Evolutionary conservation across 2,888 invertebrate genomes (phyloP).

Genomic region (Ophion obscuratus): DNA sequence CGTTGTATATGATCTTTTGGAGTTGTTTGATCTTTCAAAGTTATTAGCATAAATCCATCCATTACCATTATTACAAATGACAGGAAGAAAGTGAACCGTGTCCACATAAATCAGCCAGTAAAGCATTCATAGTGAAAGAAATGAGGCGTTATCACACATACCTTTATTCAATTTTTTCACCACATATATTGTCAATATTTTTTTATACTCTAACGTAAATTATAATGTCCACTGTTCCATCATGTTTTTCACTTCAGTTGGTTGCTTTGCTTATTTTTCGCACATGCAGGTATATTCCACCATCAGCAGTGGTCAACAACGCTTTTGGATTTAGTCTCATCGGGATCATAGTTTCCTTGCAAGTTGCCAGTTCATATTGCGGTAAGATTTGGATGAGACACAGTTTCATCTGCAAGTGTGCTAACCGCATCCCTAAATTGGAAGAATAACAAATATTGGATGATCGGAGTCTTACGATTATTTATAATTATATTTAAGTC

Average conservation of each 20-base stretch:
- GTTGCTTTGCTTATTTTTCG: conserved; percentile 57
- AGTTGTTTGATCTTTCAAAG: not conserved
- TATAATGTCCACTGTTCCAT: not conserved
- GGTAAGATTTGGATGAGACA: conserved; percentile 74
- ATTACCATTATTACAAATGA: not conserved
- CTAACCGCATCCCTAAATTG: conserved; percentile 77
- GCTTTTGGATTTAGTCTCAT: conserved; percentile 71
- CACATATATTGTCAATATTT: not conserved
- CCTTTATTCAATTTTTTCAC: not conserved
- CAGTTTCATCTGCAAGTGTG: conserved; percentile 76
- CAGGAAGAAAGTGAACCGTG: not conserved
- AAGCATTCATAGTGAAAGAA: not conserved
- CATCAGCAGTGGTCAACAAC: conserved; percentile 66
- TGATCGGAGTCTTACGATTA: not conserved
- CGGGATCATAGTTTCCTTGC: conserved; percentile 73
- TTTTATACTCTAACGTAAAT: not conserved
- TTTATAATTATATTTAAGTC: not conserved
- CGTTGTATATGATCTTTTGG: not conserved
- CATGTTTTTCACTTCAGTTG: conserved; percentile 2
- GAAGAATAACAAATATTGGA: not conserved
- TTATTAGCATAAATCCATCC: not conserved
- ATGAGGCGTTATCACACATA: not conserved
- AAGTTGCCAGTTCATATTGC: conserved; percentile 74
- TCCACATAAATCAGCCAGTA: not conserved
- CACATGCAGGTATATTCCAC: conserved; percentile 73